phyloP scores from a whole-genome alignment of 2,113 vertebrate genomes.

The Lathamus discolor region DNA sequence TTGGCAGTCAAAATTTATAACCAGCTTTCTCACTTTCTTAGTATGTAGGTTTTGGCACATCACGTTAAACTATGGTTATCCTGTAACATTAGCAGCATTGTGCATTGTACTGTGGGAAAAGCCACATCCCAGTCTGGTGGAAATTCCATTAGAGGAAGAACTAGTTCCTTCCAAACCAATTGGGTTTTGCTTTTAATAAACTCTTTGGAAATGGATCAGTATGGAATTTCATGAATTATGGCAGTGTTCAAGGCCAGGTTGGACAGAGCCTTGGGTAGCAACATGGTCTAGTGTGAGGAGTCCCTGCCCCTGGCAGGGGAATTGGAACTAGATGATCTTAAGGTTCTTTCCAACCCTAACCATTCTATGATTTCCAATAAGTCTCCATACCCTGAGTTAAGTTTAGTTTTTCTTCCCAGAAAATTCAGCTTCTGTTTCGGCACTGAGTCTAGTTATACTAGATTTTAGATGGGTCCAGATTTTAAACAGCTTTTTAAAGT shows the following conservation, averaged over 20 bases:
- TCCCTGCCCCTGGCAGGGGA: background rate
- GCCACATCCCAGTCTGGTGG: background rate
- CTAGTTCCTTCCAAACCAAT: background rate
- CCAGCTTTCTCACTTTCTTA: constrained; percentile 3
- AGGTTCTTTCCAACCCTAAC: background rate
- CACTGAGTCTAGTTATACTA: background rate
- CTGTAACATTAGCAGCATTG: background rate
- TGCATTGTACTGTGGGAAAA: background rate
- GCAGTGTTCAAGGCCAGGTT: background rate
- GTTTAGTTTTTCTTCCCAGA: background rate
- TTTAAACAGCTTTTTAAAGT: background rate
- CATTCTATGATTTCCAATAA: background rate
- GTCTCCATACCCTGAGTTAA: background rate
- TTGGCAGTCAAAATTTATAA: constrained; percentile 5
- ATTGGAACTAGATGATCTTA: background rate
- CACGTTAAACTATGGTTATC: background rate
- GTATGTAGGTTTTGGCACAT: constrained; percentile 19
- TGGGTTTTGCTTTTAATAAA: constrained; percentile 7
- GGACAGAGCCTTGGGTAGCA: background rate
- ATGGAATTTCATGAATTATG: background rate
- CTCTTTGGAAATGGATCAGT: background rate
- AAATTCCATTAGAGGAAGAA: constrained; percentile 11
- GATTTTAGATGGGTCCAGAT: background rate
- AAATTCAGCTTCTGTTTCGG: background rate
- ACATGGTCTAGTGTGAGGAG: background rate